A percentile compares a stretch with the other conserved stretches of the same genome.
Conservation (phyloP, 2,888 invertebrate genomes). For the Dicyrtoma fusca region DNA sequence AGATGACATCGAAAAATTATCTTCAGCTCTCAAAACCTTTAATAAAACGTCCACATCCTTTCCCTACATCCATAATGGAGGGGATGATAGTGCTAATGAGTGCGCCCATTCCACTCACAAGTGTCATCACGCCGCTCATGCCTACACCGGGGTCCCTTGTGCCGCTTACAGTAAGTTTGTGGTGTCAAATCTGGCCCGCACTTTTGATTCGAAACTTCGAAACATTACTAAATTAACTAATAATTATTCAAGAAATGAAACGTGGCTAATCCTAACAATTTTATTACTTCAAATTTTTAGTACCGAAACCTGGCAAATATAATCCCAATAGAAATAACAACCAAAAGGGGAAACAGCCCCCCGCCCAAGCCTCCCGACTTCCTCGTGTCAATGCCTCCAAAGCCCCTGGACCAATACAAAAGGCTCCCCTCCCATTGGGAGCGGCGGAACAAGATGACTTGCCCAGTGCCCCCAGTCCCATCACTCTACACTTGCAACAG, state of each 20-base stretch:
- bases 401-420: slow-evolving; percentile 54
- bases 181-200: no score
- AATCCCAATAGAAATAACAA: neutral
- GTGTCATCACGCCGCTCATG: slow-evolving; percentile 88
- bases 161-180: slow-evolving; percentile 78
- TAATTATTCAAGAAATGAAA: no score
- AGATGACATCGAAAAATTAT: slow-evolving; percentile 60
- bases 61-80: slow-evolving; percentile 57
- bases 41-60: slow-evolving; percentile 50
- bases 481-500: slow-evolving; percentile 54
- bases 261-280: no score
- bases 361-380: slow-evolving; percentile 32
- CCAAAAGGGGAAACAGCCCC: neutral
- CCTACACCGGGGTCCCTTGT: slow-evolving; percentile 86
- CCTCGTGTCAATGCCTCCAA: slow-evolving; percentile 51
- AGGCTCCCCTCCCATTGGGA: neutral
- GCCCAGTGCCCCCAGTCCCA: slow-evolving; percentile 48
- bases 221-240: no score
- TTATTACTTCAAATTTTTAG: slow-evolving; percentile 3
- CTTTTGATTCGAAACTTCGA: no score
- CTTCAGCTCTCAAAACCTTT: slow-evolving; percentile 58
- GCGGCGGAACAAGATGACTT: slow-evolving; percentile 13
- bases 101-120: slow-evolving; percentile 87
- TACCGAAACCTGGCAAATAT: slow-evolving; percentile 30
- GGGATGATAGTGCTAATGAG: slow-evolving; percentile 70